Conservation (phyloP, 2,888 invertebrate species). For the Enchytraeus crypticus region DNA sequence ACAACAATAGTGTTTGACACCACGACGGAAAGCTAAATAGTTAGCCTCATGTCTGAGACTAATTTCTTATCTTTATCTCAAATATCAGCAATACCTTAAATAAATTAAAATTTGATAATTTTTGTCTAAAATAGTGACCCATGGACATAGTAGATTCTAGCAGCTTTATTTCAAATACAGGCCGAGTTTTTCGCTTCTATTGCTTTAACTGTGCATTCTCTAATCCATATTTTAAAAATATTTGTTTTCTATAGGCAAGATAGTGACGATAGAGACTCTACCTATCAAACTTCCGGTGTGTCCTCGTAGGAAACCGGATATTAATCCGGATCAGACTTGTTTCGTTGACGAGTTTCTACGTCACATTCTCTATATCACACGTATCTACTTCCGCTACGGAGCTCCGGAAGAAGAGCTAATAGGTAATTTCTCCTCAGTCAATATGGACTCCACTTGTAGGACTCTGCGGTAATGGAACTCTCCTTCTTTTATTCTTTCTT, state of each 20-base stretch:
- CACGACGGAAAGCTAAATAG: no score
- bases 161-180: background rate
- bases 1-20: no score
- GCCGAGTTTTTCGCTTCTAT: no score
- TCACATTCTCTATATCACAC: constrained; percentile 26
- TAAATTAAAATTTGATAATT: no score
- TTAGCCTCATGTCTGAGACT: no score
- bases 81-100: no score
- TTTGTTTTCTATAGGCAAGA: constrained; percentile 22
- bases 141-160: background rate
- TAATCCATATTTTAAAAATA: background rate
- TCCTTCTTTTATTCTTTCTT: no score
- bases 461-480: background rate
- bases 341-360: constrained; percentile 24
- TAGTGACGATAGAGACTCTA: constrained; percentile 27
- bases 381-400: constrained; percentile 28
- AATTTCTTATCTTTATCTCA: no score
- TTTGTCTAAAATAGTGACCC: no score
- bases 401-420: constrained; percentile 25
- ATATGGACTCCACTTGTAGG: background rate
- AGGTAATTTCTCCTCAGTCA: constrained; percentile 10
- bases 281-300: constrained; percentile 20
- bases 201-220: background rate
- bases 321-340: constrained; percentile 26
- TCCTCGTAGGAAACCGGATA: constrained; percentile 22